Evolutionary conservation across 2,888 invertebrate genomes (phyloP), one percentile per base, ranked within the genome.

Genomic region (Caenorhabditis imperialis): DNA sequence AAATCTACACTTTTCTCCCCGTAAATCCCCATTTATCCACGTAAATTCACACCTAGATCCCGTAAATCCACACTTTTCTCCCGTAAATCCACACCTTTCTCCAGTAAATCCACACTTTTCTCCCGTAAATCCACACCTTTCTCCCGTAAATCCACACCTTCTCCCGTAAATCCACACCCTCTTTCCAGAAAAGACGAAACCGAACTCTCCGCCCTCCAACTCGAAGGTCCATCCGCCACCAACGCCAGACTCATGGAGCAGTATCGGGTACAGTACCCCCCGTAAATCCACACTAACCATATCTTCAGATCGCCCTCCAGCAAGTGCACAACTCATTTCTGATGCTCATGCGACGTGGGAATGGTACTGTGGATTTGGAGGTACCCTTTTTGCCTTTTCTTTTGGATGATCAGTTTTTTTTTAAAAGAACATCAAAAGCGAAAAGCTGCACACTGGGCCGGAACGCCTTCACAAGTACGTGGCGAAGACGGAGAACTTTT

Each of bases 301-400:
- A 16, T 42, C 25, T 57, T 58, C 58, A 58, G 63, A 12, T 50
- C 8, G 71, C 57, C 7, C 16, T 71, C 45, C 33, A 57, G 33
- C 71, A 71, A 48, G 48, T 65, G 16, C 35, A 54, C 37, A 33
- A 16, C 7, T 33, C 37, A 7, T 38, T 65, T 1, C 2, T 45
- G 1, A 18, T 30, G 18, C 37, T 65, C 40, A 72, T 72, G 45
- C 45, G 63, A 45, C 58, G 63, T 42, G 72, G 72, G 12, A 72
- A 72, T 35, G 47, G 42, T 8, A 54, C 72, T 6, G 54, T 35
- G 2, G 63, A 57, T 14, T 3, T 38, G 12, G 47, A 58, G 16
- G 40, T 40, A 40, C 7, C 30, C 30, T 10, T 10, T 30, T 10
- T 30, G 10, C 6, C 30, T 30, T 30, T 30, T 7, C 6, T 30